These are phyloP conservation scores for Ceyx cyanopectus DNA, from an alignment of 2,113 vertebrate genomes.

Conservation along the genomic window DNA sequence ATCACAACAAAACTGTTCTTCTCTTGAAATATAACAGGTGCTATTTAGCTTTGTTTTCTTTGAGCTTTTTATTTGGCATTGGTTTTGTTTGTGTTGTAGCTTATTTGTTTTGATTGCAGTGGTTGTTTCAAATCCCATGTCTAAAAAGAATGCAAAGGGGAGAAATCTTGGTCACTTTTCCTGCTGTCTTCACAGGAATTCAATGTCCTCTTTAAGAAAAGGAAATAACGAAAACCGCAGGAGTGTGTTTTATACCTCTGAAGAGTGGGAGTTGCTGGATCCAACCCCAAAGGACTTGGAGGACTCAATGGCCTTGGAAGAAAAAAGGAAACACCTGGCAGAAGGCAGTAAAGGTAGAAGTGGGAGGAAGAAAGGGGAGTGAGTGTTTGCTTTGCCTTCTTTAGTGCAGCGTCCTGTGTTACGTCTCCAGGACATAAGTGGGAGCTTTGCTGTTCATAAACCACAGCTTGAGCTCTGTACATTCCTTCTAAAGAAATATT, in stretches of 20 bases:
- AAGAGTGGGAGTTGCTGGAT: slow-evolving; percentile 97
- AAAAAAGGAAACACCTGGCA: slow-evolving; percentile 72
- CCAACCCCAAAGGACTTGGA: slow-evolving; percentile 85
- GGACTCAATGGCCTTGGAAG: slow-evolving; percentile 78
- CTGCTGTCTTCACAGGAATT: slow-evolving; percentile 82
- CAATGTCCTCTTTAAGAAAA: slow-evolving; percentile 90
- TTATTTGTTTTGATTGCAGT: neutral
- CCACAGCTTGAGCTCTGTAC: neutral
- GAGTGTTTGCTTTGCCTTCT: neutral
- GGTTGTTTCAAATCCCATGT: neutral
- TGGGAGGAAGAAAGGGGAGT: neutral
- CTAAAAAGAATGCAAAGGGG: neutral
- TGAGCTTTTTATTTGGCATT: neutral
- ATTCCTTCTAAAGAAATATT: neutral
- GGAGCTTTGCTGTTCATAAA: neutral
- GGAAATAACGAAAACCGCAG: slow-evolving; percentile 82
- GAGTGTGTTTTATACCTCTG: slow-evolving; percentile 91
- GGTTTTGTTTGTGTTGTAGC: neutral
- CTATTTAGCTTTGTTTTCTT: neutral
- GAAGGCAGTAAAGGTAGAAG: slow-evolving; percentile 83
- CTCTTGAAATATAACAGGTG: neutral
- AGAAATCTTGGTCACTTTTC: neutral
- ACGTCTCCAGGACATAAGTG: neutral
- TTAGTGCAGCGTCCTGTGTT: neutral
- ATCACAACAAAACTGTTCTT: neutral